These are phyloP conservation scores for Pasiphila rectangulata DNA, from an alignment of 2,888 invertebrate genomes.

Conservation along the genomic window DNA sequence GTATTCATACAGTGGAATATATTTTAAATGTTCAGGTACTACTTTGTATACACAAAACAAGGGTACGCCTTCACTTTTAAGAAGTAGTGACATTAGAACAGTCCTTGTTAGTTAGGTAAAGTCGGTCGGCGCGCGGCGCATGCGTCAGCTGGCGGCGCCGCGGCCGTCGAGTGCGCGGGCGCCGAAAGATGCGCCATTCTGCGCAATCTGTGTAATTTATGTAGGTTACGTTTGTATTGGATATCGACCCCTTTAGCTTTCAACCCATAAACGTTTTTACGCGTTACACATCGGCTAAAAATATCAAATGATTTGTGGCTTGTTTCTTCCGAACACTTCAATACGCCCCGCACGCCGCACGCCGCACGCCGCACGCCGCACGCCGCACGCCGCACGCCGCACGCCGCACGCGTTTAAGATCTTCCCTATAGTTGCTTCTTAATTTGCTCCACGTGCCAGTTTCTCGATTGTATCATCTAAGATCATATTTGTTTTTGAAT, in stretches of 20 bases:
- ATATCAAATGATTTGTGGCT: conserved; percentile 25
- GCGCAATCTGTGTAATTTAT: conserved; percentile 12
- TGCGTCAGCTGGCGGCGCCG: conserved; percentile 36
- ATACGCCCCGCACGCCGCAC: too few relatives aligned
- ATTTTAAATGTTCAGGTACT: too few relatives aligned
- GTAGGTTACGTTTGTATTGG: conserved; percentile 34
- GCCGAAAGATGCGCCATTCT: conserved; percentile 33
- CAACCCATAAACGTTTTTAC: conserved; percentile 30
- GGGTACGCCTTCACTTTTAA: too few relatives aligned
- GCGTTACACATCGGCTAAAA: conserved; percentile 27
- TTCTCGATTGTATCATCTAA: too few relatives aligned
- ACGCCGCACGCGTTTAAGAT: too few relatives aligned
- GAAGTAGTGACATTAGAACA: neutral
- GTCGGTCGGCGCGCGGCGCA: conserved; percentile 14
- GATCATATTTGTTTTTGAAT: too few relatives aligned
- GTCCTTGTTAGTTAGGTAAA: conserved; percentile 2
- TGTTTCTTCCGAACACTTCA: neutral
- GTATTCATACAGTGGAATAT: too few relatives aligned
- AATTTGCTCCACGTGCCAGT: too few relatives aligned
- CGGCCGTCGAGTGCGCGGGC: conserved; percentile 28
- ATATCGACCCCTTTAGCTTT: conserved; percentile 43
- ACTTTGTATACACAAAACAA: too few relatives aligned
- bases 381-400: too few relatives aligned
- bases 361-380: too few relatives aligned
- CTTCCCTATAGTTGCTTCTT: too few relatives aligned